Evolutionary conservation across 2,797 vertebrate genomes (phyloP), one percentile per base, ranked within the genome.

Genomic region (Hyperoplus lanceolatus): DNA sequence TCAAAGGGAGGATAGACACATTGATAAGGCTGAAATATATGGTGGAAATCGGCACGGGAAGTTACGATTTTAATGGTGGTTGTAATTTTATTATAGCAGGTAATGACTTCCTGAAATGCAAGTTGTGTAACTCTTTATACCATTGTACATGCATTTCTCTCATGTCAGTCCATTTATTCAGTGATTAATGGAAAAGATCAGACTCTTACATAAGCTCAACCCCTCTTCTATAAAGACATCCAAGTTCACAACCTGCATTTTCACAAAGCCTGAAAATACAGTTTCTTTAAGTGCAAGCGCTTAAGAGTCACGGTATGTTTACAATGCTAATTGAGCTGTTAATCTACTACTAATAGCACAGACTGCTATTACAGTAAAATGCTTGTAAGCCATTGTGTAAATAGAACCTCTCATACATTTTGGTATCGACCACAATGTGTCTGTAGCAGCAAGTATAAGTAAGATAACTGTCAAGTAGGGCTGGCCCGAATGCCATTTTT

Each of bases 301-400:
- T 66, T 65, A 10, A 15, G 38, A 46, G 9, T 55, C 10, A 7
- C 29, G 54, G 12, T 54, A 10, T 77, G 56, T 84, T 84, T 60
- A 12, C 51, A 55, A 12, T 70, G 48, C 39, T 18, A 16, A 72
- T 68, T 13, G 29, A 60, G 65, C 12, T 75, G 48, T 75, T 63
- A 63, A 84, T 63, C 62, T 48, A 11, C 62, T 48, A 11, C 43
- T 50, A 29, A 58, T 46, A 38, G 16, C 48, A 13, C 54, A 60
- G 7, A 8, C 9, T 39, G 49, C 46, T 15, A 62, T 42, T 38
- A 13, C 38, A 29, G 62, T 38, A 13, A 51, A 60, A n/a, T 12
- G 18, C 5, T 41, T 46, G 54, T 55, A 65, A 79, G 50, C 43
- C 10, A 0, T 9, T 9, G 56, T 58, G 59, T 76, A 73, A 76